These are phyloP conservation scores for Campylomormyrus tamandua DNA, from an alignment of 2,113 vertebrate species.

Conservation along the genomic window DNA sequence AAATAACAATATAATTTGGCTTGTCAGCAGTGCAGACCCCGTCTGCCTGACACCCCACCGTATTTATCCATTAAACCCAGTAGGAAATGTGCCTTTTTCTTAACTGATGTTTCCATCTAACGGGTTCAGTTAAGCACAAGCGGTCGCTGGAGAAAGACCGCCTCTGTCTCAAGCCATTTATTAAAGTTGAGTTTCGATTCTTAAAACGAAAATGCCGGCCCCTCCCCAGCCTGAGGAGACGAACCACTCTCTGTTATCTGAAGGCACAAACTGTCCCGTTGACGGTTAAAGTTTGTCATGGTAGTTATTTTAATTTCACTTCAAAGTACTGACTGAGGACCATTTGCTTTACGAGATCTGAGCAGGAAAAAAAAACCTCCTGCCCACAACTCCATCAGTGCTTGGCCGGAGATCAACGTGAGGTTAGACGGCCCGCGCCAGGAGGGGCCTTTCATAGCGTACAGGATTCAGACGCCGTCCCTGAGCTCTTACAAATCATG, in stretches of 20 bases:
- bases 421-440: background rate
- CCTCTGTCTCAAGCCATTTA: constrained; percentile 1
- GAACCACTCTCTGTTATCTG: background rate
- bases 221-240: background rate
- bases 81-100: constrained; percentile 29
- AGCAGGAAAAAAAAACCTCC: constrained; percentile 25
- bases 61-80: constrained; percentile 28
- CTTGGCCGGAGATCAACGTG: background rate
- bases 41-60: constrained; percentile 30
- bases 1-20: constrained; percentile 42
- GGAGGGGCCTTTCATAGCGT: background rate
- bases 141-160: background rate
- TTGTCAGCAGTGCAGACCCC: constrained; percentile 36
- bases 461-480: background rate
- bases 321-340: background rate
- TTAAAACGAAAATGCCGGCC: background rate
- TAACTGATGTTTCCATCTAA: constrained; percentile 24
- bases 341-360: constrained; percentile 26
- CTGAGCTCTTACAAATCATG: background rate
- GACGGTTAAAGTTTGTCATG: constrained; percentile 18
- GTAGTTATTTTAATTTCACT: constrained; percentile 23
- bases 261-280: background rate
- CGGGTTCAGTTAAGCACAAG: background rate
- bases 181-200: background rate
- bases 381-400: constrained; percentile 31